Evolutionary conservation across 2,113 vertebrate genomes (phyloP).

Genomic region (Pluvianellus socialis): DNA sequence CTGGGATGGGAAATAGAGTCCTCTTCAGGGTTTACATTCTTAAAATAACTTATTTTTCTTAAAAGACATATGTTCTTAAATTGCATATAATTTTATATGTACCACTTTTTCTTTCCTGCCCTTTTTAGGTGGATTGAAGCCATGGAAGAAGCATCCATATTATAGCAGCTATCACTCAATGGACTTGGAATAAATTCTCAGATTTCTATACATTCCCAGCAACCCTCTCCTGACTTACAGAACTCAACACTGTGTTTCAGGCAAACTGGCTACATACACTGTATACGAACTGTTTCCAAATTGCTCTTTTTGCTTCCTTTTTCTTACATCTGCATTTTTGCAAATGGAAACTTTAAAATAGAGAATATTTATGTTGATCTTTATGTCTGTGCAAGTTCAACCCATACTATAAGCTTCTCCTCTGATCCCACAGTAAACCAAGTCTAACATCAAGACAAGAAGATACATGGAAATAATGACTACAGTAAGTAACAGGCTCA

Average conservation of each 20-base stretch:
- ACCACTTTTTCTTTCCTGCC: not conserved
- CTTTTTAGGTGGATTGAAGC: slow-evolving; percentile 90
- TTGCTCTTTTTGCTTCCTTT: not conserved
- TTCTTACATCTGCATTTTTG: not conserved
- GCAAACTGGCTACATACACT: not conserved
- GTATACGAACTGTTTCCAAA: slow-evolving; percentile 26
- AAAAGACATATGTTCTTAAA: not conserved
- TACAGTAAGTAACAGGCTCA: slow-evolving; percentile 31
- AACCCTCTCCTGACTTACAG: slow-evolving; percentile 5
- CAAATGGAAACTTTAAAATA: slow-evolving; percentile 30
- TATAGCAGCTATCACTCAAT: slow-evolving; percentile 82
- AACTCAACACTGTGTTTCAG: slow-evolving; percentile 22
- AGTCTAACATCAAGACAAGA: slow-evolving; percentile 21
- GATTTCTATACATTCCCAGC: slow-evolving; percentile 10
- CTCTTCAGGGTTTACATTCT: not conserved
- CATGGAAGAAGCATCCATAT: slow-evolving; percentile 94
- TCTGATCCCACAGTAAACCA: slow-evolving; percentile 19
- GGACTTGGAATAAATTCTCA: slow-evolving; percentile 56
- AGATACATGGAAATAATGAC: slow-evolving; percentile 23
- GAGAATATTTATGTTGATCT: slow-evolving; percentile 61
- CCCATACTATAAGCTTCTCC: not conserved
- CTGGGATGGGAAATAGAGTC: not conserved
- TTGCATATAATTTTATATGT: not conserved
- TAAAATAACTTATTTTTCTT: not conserved
- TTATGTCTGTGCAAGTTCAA: slow-evolving; percentile 20